Base-by-base conservation (phyloP, 2,797 vertebrate genomes). In the Botia almorhae region DNA sequence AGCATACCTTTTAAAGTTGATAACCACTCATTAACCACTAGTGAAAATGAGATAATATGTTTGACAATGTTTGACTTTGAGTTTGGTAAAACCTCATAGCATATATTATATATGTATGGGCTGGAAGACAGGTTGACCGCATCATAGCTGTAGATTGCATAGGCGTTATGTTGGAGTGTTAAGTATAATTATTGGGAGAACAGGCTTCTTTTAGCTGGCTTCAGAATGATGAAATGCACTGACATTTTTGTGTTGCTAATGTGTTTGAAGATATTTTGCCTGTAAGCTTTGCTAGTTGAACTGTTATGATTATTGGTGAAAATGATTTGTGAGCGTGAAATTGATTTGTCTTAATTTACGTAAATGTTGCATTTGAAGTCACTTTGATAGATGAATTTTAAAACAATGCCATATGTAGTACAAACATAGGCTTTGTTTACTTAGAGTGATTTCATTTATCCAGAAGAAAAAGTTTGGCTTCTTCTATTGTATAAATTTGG, bases 1-100 rank as follows among this genome's bases (percentile, higher is more conserved):
- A 63, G 26, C 14, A 29, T 65, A n/a, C 51, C 60, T 53, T 76
- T 65, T 14, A 65, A 7, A 36, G 12, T 14, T 13, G 19, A 7
- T 10, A 26, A 74, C 19, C 46, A 60, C 36, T 53, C 26, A 53
- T 75, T 75, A 17, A 65, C 58, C 73, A 50, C 60, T 10, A 14
- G 0, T 21, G 7, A 0, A 21, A 51, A 75, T 75, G 3, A 21
- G 26, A 75, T 36, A 65, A 51, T 39, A 48, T 61, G 55, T 21
- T 60, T 73, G 36, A 56, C 1, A 19, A 33, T n/a, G 7, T 53
- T 39, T 7, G 43, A 46, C 43, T 46, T 1, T 46, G 43, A n/a
- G 53, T 55, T 29, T 26, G 23, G 21, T 26, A 11, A 8, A 74
- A 61, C 58, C 29, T 50, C 43, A 64, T 1, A 21, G 16, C 10